Base-by-base conservation (phyloP, 1,140 invertebrate species). In the Brachionus manjavacas region DNA sequence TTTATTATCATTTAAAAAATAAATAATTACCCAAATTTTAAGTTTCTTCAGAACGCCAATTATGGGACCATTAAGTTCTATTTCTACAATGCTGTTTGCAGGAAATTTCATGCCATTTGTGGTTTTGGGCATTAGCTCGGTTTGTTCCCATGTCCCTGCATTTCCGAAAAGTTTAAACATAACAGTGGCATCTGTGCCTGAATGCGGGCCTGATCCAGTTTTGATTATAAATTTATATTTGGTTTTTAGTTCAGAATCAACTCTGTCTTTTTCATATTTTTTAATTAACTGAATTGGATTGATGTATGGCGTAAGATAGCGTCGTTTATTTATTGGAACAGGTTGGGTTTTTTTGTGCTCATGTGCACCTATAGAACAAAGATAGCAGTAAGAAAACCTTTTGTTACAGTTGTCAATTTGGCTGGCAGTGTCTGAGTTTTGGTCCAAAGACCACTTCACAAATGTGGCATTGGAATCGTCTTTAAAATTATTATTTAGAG, bases 201-300 rank as follows among this genome's bases (percentile, higher is more conserved):
- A 31, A 35, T 64, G 12, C 23, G 1, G 2, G 35, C 41, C 52
- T 28, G n/a, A 20, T 25, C 79, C 79, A 25, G 79, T 81, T 64
- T 81, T 81, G 3, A 81, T 23, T 12, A 68, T 23, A 81, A 81
- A 81, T 68, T 81, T 81, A 68, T 81, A 81, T n/a, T 68, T 64
- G 4, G 52, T 81, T 35, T 81, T 81, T 20, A 64, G 23, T 66
- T 64, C 31, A 9, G 8, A 20, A 68, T 68, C 64, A 16, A n/a
- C 2, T 41, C 1, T 16, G 31, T 81, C 8, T 64, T 64, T 60
- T 68, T 81, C 52, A 49, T n/a, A 81, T 25, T 68, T 60, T 81
- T 60, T 68, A 9, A 64, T 43, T 0, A 81, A 14, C 31, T 81
- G 79, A 39, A 68, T 52, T 7, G 79, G 79, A 64, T 81, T 81